Percentiles rank a stretch among this genome's conserved stretches.
phyloP scores from a whole-genome alignment of 1,140 invertebrate genomes.

The Homarus americanus region DNA sequence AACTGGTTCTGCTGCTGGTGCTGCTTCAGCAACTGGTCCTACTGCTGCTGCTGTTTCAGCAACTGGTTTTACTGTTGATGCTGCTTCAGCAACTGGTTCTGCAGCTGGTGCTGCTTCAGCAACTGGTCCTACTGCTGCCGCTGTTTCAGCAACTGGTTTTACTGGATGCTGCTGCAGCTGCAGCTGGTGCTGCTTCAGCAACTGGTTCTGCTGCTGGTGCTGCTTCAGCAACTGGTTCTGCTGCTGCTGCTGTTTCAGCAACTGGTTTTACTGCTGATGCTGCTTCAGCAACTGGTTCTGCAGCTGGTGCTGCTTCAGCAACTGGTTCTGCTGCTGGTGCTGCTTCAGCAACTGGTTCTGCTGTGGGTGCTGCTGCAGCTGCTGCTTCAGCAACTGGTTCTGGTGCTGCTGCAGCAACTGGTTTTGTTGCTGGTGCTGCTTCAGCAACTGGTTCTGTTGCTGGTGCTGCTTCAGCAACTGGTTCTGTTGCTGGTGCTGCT shows the following conservation, averaged over 20 bases:
- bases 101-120: conserved; percentile 4
- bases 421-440: too few species aligned
- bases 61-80: too few species aligned
- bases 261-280: not conserved
- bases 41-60: conserved; percentile 6
- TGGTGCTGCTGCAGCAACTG: not conserved
- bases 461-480: not conserved
- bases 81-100: not conserved
- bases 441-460: not conserved
- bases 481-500: conserved; percentile 3
- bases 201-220: not conserved
- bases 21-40: conserved; percentile 1
- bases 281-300: not conserved
- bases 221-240: not conserved
- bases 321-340: not conserved
- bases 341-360: conserved; percentile 1
- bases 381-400: conserved; percentile 14
- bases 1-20: not conserved
- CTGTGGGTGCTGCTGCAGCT: not conserved
- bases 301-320: not conserved
- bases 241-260: not conserved
- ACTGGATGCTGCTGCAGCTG: too few species aligned
- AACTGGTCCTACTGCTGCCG: not conserved
- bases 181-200: too few species aligned
- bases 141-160: too few species aligned